Evolutionary conservation across 2,113 vertebrate genomes (phyloP).

Genomic region (Ploceus nigricollis): DNA sequence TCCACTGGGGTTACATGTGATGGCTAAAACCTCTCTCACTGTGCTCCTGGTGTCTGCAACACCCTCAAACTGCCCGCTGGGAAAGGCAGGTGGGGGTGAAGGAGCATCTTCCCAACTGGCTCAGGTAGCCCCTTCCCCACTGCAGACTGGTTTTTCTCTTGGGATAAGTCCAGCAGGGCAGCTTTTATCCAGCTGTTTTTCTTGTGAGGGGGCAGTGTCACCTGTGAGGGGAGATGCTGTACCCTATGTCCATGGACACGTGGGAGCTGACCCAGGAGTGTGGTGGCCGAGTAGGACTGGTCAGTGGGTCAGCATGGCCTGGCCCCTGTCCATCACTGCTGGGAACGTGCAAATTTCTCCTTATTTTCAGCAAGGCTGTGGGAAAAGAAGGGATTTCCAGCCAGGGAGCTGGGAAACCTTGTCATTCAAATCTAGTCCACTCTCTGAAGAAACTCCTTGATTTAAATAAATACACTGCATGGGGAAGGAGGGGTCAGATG

Average conservation of each 20-base stretch:
- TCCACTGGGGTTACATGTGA: accelerated
- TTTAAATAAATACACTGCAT: not conserved
- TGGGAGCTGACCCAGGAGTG: not conserved
- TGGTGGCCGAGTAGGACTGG: not conserved
- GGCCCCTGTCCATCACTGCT: not conserved
- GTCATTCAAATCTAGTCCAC: not conserved
- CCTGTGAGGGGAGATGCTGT: not conserved
- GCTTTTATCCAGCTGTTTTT: not conserved
- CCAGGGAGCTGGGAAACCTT: not conserved
- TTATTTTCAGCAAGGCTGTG: not conserved
- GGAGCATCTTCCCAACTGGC: not conserved
- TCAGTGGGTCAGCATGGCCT: not conserved
- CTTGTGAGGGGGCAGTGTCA: not conserved
- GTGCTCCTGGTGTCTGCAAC: not conserved
- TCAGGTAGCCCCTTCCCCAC: not conserved
- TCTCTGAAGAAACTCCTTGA: not conserved
- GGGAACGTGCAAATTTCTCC: not conserved
- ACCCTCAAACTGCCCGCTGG: accelerated
- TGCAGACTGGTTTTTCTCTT: not conserved
- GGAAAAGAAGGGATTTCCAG: not conserved
- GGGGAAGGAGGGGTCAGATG: not conserved
- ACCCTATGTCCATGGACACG: not conserved
- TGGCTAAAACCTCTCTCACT: not conserved
- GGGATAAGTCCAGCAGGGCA: not conserved
- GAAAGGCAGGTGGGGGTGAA: not conserved